Conservation (phyloP, 2,888 invertebrate genomes). For the Seira ritae region DNA sequence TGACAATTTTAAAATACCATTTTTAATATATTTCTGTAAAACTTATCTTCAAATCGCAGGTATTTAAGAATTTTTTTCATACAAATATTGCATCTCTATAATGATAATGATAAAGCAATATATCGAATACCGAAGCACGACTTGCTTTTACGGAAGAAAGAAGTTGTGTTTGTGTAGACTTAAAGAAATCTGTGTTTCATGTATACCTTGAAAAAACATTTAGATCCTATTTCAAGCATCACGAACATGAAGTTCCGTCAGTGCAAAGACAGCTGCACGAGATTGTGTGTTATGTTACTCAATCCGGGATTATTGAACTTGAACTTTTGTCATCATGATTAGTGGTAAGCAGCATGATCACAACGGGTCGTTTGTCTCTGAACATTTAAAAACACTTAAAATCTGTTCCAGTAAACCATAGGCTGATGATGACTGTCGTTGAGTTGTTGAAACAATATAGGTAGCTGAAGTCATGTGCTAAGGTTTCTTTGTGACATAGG, state of each 20-base stretch:
- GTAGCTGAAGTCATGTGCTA: not conserved
- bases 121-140: no score
- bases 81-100: no score
- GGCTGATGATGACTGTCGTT: not conserved
- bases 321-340: slow-evolving; percentile 51
- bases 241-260: no score
- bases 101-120: no score
- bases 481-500: slow-evolving; percentile 8
- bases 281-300: slow-evolving; percentile 36
- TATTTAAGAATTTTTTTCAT: no score
- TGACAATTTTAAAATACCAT: no score
- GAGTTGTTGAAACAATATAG: slow-evolving; percentile 37
- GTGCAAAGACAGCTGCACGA: slow-evolving; percentile 13
- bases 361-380: slow-evolving; percentile 29
- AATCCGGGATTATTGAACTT: slow-evolving; percentile 58
- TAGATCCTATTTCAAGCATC: slow-evolving; percentile 30
- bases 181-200: not conserved
- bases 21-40: no score
- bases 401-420: not conserved
- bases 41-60: no score
- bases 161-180: no score
- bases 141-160: no score
- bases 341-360: slow-evolving; percentile 20
- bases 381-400: slow-evolving; percentile 33
- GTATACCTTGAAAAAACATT: slow-evolving; percentile 31